Evolutionary conservation across 2,888 invertebrate species (phyloP), one percentile per base, ranked within the genome.

Genomic region (Leptothorax acervorum): DNA sequence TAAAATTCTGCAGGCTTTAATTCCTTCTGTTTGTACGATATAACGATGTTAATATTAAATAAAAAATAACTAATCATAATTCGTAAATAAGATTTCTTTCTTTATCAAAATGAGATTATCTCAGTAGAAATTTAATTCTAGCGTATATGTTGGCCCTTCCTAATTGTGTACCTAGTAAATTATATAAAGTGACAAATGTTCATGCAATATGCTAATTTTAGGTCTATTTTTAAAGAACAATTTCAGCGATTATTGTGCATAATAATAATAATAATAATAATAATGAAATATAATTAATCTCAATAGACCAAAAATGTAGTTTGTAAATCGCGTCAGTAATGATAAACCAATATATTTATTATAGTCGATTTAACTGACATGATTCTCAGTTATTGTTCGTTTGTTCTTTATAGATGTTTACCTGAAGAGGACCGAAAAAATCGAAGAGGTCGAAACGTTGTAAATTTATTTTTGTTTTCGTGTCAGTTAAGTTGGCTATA

Each of bases 251-350:
- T 57, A 5, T 60, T 28, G 6, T 51, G 8, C 3, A 11, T 35
- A 8, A 70, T 70, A 31, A 57, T 45, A 57, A 65, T 39, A 23
- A 65, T 39, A 23, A 23, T 23, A 68, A 8, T 28, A n/a, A 57
- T 45, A 57, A 65, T 39, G 18, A 78, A 70, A 57, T 18, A 55
- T 51, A 11, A 79, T 79, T 78, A 79, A 60, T 57, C 23, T 23
- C 23, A 23, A 23, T 23, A 23, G 23, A 23, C 23, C 23, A 23
- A 23, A 23, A 23, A 23, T 23, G 23, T 23, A 23, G 23, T 23
- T 23, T 23, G 23, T 23, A 23, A 23, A 23, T 23, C 23, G 23
- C 23, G 23, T 23, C 23, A 23, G 23, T 23, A 23, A 23, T 23
- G 23, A 23, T 23, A 23, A 23, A 23, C 23, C 23, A 23, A 23